Base-by-base conservation (phyloP, 2,797 vertebrate species). In the Crenuchus spilurus region DNA sequence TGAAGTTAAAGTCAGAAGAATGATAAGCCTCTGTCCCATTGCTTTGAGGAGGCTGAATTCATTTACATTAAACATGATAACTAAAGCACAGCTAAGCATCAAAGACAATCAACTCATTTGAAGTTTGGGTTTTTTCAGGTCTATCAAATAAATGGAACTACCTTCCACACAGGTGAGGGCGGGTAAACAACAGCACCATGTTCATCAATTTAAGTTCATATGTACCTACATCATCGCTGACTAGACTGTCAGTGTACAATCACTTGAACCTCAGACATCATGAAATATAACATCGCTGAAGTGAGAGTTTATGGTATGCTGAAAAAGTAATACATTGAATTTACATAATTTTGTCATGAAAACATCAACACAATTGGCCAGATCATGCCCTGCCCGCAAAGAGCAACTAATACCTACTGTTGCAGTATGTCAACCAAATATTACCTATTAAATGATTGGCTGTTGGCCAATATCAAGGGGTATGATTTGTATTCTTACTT, bases 31-130 rank as follows among this genome's bases (percentile, higher is more conserved):
- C 16, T 61, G 52, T 70, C 68, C 35, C 35, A 39, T 24, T 18
- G 66, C 71, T 78, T 73, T 81, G 52, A 79, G 42, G 51, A 4
- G 33, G 9, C 57, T 30, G 76, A 26, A 42, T 49, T 76, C 74
- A 67, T 68, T 79, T 39, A 46, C 75, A 58, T 76, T 66, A 70
- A 69, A 80, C 49, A 80, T 64, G 72, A 49, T 22, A 71, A 72
- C 37, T 10, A 60, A 60, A 71, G 39, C 6, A 24, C 49, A 54
- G 46, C 37, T 51, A 54, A 68, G 70, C 73, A 78, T 81, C 80
- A 81, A 81, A 78, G 68, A 70, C 60, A 44, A 58, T 14, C 57
- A 58, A 37, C 11, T 70, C 65, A 69, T 48, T 70, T 75, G 64
- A 76, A 66, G 76, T 70, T 65, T 51, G 20, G 55, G 65, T 48